Evolutionary conservation across 2,888 invertebrate genomes (phyloP), one percentile per base, ranked within the genome.

Genomic region (Hartigia nigra): DNA sequence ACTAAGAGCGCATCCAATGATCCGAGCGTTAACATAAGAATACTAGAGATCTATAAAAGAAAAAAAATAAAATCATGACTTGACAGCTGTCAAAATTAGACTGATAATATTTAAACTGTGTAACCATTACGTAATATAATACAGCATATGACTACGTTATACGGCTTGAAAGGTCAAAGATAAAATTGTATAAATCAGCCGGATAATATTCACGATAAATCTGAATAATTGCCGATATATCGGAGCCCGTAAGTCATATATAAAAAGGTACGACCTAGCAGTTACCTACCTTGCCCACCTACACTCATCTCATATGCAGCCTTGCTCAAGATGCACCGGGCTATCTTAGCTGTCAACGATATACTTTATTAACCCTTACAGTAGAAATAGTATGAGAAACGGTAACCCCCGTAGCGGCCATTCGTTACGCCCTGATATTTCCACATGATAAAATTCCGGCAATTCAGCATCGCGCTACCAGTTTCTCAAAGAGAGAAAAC

Each of bases 151-250:
- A 34, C 1, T 23, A 1, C 9, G 23, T 55, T 55, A 23, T 2
- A 55, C 23, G 23, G 55, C 23, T 55, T 9, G 23, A 55, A 23
- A 55, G 23, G 23, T 55, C 2, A 23, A 9, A 55, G 23, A 55
- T 55, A 55, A 55, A 55, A 74, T 77, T 77, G 31, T 69, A 35
- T 74, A 39, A 77, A 77, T 77, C 74, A 34, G 5, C 69, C 39
- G 34, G 55, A 74, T 74, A 69, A 77, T 77, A 34, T 77, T 74
- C 37, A 39, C 77, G 74, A 77, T 77, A 39, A 77, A 77, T 77
- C 37, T 72, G 77, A 77, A 77, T 77, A 77, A 70, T 77, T 77
- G 77, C 72, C n/a, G 77, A 9, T 31, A 36, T 74, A 77, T 70
- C 37, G 39, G 72, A 35, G 36, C 76, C 76, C 31, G 32, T 35